Conservation (phyloP, 1,140 invertebrate genomes). For the Cheumatopsyche charites region DNA sequence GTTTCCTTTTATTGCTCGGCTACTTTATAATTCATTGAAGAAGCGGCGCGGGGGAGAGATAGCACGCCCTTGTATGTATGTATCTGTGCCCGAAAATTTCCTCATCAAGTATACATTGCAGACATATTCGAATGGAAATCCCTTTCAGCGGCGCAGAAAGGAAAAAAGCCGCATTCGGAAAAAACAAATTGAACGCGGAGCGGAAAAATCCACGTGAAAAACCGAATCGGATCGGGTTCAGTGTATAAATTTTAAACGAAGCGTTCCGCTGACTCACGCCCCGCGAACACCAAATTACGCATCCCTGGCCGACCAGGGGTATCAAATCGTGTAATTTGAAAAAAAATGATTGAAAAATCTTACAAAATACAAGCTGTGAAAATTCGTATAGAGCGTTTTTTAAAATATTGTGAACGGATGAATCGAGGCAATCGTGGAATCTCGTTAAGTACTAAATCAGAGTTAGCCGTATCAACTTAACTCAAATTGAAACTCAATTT, state of each 20-base stretch:
- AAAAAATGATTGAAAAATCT: too few species aligned
- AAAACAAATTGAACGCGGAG: conserved; percentile 31
- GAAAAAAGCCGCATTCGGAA: conserved; percentile 23
- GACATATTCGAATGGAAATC: conserved; percentile 29
- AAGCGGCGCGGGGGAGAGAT: not conserved
- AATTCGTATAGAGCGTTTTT: too few species aligned
- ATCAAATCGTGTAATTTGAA: conserved; percentile 5
- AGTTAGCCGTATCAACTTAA: too few species aligned
- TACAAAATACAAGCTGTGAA: too few species aligned
- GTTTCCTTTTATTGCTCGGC: not conserved
- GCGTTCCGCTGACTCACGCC: conserved; percentile 27
- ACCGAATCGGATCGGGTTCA: conserved; percentile 30
- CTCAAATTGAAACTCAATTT: too few species aligned
- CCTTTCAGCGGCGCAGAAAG: conserved; percentile 6
- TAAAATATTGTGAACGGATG: too few species aligned
- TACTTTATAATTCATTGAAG: conserved; percentile 27
- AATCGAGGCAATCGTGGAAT: too few species aligned
- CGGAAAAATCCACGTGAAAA: conserved; percentile 28
- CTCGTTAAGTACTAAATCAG: too few species aligned
- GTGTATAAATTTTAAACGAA: conserved; percentile 36
- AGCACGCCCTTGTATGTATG: too few species aligned
- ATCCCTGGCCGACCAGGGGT: not conserved
- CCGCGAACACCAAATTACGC: conserved; percentile 26
- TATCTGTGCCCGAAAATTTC: conserved; percentile 9
- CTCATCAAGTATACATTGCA: conserved; percentile 35